Conservation (phyloP, 2,113 vertebrate species). For the Nannobrachium achirus region DNA sequence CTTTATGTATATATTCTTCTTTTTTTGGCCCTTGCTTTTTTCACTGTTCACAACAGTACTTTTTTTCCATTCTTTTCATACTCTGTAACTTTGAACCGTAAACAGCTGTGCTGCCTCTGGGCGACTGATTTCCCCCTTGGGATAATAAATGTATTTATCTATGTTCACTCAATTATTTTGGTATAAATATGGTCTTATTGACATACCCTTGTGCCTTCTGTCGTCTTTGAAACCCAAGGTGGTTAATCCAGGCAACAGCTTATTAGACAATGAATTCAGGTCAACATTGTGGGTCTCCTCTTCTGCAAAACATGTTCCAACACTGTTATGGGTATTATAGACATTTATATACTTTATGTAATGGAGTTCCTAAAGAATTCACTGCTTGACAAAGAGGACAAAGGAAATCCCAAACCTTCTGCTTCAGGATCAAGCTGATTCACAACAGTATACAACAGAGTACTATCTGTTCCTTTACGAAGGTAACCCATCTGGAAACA, state of each 20-base stretch:
- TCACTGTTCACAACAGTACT: too few relatives aligned
- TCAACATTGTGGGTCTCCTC: slow-evolving; percentile 94
- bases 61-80: too few relatives aligned
- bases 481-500: slow-evolving; percentile 91
- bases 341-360: background rate
- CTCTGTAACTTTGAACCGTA: too few relatives aligned
- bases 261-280: slow-evolving; percentile 92
- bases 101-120: too few relatives aligned
- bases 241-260: slow-evolving; percentile 92
- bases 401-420: slow-evolving; percentile 82
- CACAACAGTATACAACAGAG: slow-evolving; percentile 90
- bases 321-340: background rate
- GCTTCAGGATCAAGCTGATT: slow-evolving; percentile 90
- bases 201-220: slow-evolving; percentile 89
- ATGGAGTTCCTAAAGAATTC: background rate
- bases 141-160: background rate
- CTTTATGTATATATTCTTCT: too few relatives aligned
- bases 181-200: background rate
- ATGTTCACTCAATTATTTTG: background rate
- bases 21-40: too few relatives aligned
- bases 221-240: slow-evolving; percentile 96
- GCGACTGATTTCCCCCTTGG: too few relatives aligned
- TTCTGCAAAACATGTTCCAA: slow-evolving; percentile 76
- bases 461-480: slow-evolving; percentile 86
- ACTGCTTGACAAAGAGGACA: background rate